Evolutionary conservation across 2,888 invertebrate species (phyloP).

Genomic region (Nephrotoma guestfalica): DNA sequence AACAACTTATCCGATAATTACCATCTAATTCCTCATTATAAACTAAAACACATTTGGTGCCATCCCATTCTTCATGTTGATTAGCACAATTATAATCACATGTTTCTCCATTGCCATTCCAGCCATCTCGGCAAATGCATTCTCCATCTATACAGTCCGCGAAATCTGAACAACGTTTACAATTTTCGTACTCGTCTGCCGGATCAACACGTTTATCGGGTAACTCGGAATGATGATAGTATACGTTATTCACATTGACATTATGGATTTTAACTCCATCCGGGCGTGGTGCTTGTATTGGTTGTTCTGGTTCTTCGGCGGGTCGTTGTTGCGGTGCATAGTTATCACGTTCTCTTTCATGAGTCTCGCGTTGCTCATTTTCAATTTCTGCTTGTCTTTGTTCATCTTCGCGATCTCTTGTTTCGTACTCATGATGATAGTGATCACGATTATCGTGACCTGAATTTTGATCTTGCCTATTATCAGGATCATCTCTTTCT

Average conservation of each 20-base stretch:
- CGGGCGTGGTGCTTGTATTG: neutral
- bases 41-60: constrained; percentile 21
- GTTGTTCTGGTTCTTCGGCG: neutral
- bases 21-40: constrained; percentile 6
- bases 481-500: neutral
- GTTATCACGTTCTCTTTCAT: neutral
- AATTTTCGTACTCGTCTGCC: neutral
- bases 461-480: neutral
- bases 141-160: constrained; percentile 69
- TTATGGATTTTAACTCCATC: neutral
- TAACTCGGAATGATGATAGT: neutral
- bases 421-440: neutral
- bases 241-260: neutral
- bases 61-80: constrained; percentile 24
- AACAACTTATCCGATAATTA: neutral
- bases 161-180: constrained; percentile 33
- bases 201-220: neutral
- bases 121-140: constrained; percentile 54
- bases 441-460: neutral
- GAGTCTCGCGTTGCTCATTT: neutral
- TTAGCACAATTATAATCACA: constrained; percentile 23
- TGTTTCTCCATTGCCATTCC: constrained; percentile 50
- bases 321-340: neutral
- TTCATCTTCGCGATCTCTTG: neutral
- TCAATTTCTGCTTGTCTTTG: neutral